Percentiles rank a stretch among this genome's conserved stretches.
phyloP scores from a whole-genome alignment of 2,113 vertebrate species.

The Python bivittatus region DNA sequence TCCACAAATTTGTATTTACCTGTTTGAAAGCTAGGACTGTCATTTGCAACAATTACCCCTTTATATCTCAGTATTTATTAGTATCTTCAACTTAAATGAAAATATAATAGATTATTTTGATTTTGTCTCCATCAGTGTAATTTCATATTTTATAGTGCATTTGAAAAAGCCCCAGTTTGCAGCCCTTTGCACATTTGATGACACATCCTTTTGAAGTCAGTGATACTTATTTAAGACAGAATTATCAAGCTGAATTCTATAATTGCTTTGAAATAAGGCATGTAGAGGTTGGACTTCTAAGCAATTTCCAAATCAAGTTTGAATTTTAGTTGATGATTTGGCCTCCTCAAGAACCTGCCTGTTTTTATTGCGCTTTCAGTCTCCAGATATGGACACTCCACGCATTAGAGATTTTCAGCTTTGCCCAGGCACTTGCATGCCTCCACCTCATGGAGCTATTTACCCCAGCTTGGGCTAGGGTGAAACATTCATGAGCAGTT shows the following conservation, averaged over 20 bases:
- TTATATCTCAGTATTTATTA: neutral
- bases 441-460: neutral
- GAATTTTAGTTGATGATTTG: neutral
- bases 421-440: neutral
- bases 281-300: neutral
- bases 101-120: neutral
- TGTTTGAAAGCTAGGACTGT: neutral
- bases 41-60: neutral
- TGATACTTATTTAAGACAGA: neutral
- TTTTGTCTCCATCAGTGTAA: neutral
- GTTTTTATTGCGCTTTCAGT: neutral
- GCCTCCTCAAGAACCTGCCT: neutral
- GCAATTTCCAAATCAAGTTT: neutral
- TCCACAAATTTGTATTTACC: neutral
- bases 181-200: neutral
- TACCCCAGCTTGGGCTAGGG: too few species aligned
- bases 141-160: neutral
- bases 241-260: neutral
- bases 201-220: neutral
- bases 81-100: neutral
- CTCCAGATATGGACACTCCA: neutral
- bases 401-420: neutral
- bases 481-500: neutral
- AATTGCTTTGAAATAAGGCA: neutral
- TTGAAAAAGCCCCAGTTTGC: neutral